phyloP scores from a whole-genome alignment of 2,888 invertebrate species.

The Cheiracanthium punctorium region DNA sequence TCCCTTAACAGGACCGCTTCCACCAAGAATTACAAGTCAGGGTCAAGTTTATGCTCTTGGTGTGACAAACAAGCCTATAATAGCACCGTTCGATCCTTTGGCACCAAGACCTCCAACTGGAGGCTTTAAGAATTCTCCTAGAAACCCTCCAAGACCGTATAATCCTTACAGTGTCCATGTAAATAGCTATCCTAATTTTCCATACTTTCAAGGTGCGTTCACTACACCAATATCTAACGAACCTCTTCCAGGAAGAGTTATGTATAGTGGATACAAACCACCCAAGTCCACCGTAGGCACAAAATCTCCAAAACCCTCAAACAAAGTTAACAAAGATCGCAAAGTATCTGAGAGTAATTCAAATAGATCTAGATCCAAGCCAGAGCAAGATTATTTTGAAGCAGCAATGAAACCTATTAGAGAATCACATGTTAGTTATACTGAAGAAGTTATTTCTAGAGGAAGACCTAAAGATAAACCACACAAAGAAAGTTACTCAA shows the following conservation, averaged over 20 bases:
- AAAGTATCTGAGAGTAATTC: slow-evolving; percentile 2
- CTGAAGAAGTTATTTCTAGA: slow-evolving; percentile 8
- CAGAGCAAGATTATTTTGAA: slow-evolving; percentile 24
- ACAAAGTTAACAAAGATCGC: slow-evolving; percentile 3
- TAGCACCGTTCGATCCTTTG: background rate
- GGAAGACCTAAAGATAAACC: background rate
- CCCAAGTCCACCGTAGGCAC: slow-evolving; percentile 48
- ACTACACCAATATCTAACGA: slow-evolving; percentile 52
- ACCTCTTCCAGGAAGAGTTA: slow-evolving; percentile 41
- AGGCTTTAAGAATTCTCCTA: background rate
- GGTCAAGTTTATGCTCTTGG: slow-evolving; percentile 47
- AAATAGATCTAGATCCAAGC: slow-evolving; percentile 15
- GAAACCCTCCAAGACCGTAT: slow-evolving; percentile 20
- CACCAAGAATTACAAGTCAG: slow-evolving; percentile 34
- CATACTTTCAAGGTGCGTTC: slow-evolving; percentile 56
- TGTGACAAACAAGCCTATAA: slow-evolving; percentile 32
- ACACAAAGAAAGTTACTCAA: background rate
- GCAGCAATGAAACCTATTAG: background rate
- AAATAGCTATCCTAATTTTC: slow-evolving; percentile 53
- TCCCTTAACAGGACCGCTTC: slow-evolving; percentile 30
- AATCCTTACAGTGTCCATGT: slow-evolving; percentile 30
- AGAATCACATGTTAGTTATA: slow-evolving; percentile 19
- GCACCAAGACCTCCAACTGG: slow-evolving; percentile 23
- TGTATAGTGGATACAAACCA: slow-evolving; percentile 66
- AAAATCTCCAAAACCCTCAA: slow-evolving; percentile 35